phyloP scores from a whole-genome alignment of 2,113 vertebrate species.

The Leptosomus discolor region DNA sequence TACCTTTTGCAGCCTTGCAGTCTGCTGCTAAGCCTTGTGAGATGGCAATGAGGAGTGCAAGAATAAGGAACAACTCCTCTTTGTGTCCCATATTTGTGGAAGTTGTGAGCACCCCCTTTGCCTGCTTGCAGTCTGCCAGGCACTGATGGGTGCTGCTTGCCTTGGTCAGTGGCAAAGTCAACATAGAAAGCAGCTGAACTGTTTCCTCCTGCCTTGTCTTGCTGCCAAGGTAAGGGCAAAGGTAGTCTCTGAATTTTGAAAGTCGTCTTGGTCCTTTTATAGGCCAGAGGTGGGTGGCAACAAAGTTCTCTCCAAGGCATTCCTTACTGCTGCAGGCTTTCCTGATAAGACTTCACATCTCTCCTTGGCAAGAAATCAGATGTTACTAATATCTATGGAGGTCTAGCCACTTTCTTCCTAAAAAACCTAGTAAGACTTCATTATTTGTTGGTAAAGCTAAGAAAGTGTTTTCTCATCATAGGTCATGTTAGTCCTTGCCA shows the following conservation, averaged over 20 bases:
- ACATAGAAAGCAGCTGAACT: rapidly evolving
- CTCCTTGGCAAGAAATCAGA: not conserved
- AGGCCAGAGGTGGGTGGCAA: not conserved
- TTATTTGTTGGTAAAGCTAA: not conserved
- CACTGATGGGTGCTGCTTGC: not conserved
- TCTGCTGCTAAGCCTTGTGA: not conserved
- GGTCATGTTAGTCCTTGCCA: not conserved
- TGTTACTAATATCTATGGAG: not conserved
- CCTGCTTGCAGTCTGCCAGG: not conserved
- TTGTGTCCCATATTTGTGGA: rapidly evolving
- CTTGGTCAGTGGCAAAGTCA: not conserved
- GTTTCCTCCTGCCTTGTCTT: not conserved
- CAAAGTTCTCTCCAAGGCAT: not conserved
- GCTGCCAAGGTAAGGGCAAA: not conserved
- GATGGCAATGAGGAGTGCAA: not conserved
- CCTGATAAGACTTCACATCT: not conserved
- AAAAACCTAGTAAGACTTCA: not conserved
- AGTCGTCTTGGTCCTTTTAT: not conserved
- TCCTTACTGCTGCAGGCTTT: not conserved
- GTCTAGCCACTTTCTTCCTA: not conserved
- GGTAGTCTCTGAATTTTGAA: too few relatives aligned
- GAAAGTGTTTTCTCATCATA: not conserved
- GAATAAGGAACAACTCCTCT: not conserved
- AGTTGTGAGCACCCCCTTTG: not conserved
- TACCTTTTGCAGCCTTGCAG: not conserved